These are phyloP conservation scores for Mythimna pallens DNA, from an alignment of 2,888 invertebrate species.

Conservation along the genomic window DNA sequence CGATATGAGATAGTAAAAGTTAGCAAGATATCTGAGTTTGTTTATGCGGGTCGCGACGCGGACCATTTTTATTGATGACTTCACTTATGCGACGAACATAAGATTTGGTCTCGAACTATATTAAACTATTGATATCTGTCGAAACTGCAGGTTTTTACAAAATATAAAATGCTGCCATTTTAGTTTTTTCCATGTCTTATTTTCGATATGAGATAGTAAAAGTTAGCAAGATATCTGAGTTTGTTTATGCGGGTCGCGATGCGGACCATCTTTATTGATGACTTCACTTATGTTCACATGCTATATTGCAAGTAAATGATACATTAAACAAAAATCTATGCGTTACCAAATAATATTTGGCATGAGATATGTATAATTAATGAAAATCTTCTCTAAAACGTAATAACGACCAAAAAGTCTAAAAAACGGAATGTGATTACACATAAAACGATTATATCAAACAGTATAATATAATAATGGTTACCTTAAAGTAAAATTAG, in stretches of 20 bases:
- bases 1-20: not conserved
- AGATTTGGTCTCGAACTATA: not conserved
- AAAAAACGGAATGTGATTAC: conserved; percentile 79
- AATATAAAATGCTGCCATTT: not conserved
- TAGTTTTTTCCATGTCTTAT: not conserved
- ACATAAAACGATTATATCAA: conserved; percentile 69
- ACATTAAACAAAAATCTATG: conserved; percentile 35
- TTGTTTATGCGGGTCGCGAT: no score
- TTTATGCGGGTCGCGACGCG: no score
- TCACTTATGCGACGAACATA: not conserved
- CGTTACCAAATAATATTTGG: conserved; percentile 55
- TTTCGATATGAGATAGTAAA: not conserved
- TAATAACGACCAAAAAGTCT: conserved; percentile 68
- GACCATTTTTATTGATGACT: not conserved
- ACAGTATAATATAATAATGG: conserved; percentile 61
- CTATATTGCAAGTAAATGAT: conserved; percentile 21
- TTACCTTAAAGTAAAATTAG: conserved; percentile 62
- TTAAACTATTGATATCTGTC: not conserved
- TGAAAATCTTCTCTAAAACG: conserved; percentile 62
- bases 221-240: no score
- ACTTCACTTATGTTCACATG: not conserved
- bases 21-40: no score
- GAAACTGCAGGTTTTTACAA: not conserved
- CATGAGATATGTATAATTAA: conserved; percentile 54
- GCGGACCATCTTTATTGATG: not conserved